Conservation (phyloP, 2,888 invertebrate genomes). For the Ectemnius cavifrons region DNA sequence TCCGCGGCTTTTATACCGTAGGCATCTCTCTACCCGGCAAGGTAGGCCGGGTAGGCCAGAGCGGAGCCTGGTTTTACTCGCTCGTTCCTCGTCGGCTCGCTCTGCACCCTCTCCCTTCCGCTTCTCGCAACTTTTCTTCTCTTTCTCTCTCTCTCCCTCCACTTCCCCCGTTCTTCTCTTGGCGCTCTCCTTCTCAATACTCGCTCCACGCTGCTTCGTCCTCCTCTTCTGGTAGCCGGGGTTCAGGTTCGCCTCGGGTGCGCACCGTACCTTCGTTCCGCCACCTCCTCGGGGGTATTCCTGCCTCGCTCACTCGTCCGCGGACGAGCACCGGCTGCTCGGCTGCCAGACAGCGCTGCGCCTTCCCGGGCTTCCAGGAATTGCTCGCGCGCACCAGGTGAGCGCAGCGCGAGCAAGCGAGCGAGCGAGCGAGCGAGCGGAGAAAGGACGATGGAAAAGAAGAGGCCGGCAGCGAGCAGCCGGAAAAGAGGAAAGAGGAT, state of each 20-base stretch:
- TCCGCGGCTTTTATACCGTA: conserved; percentile 65
- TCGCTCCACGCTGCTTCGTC: conserved; percentile 22
- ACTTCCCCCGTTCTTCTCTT: conserved; percentile 10
- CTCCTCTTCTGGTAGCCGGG: conserved; percentile 11
- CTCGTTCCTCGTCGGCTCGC: conserved; percentile 52
- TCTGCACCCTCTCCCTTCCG: conserved; percentile 10
- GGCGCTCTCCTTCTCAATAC: conserved; percentile 32
- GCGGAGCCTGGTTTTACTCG: conserved; percentile 75
- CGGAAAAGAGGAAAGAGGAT: conserved; percentile 37
- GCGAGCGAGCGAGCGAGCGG: conserved; percentile 15
- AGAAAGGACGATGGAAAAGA: conserved; percentile 31
- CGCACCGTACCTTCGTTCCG: conserved; percentile 49
- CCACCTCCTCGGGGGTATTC: conserved; percentile 57
- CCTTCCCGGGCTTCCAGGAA: conserved; percentile 71
- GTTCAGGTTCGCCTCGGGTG: conserved; percentile 37
- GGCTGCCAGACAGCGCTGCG: conserved; percentile 74
- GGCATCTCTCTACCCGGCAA: conserved; percentile 56
- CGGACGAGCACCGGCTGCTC: conserved; percentile 60
- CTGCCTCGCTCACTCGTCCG: conserved; percentile 46
- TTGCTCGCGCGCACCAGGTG: conserved; percentile 58
- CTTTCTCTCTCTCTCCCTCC: conserved; percentile 28
- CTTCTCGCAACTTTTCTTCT: conserved; percentile 9
- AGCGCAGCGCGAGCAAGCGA: conserved; percentile 49
- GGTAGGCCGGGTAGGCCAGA: conserved; percentile 62
- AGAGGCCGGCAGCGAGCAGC: conserved; percentile 48